Percentiles rank a stretch among this genome's conserved stretches.
Evolutionary conservation across 1,140 invertebrate genomes (phyloP).

Genomic region (Mamestra configurata): DNA sequence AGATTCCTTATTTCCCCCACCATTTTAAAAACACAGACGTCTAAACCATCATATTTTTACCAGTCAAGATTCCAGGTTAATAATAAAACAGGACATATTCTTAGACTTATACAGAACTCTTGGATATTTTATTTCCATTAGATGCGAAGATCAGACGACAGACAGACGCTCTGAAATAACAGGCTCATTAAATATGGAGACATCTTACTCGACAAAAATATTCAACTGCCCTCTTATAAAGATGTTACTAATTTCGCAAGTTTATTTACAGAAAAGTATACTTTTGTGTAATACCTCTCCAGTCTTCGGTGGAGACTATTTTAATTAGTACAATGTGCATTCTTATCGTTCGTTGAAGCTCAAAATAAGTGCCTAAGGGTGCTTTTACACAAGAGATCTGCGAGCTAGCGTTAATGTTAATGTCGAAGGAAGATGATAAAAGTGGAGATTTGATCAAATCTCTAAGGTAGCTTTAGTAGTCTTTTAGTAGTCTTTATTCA

Average conservation of each 20-base stretch:
- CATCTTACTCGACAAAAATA: slow-evolving; percentile 57
- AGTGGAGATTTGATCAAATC: too few species aligned
- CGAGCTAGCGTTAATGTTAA: too few species aligned
- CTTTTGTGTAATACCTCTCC: slow-evolving; percentile 54
- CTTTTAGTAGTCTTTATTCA: too few species aligned
- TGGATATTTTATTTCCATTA: slow-evolving; percentile 10
- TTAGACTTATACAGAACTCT: neutral
- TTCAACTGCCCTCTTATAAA: slow-evolving; percentile 58
- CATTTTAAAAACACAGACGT: neutral
- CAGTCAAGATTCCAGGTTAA: neutral
- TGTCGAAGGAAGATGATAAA: too few species aligned
- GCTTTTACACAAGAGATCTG: too few species aligned
- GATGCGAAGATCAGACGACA: slow-evolving; percentile 35
- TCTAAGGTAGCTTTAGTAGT: too few species aligned
- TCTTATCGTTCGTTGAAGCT: slow-evolving; percentile 74
- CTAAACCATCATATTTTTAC: neutral
- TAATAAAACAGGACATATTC: neutral
- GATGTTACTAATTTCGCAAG: slow-evolving; percentile 72
- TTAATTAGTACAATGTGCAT: slow-evolving; percentile 79
- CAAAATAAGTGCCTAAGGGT: slow-evolving; percentile 54
- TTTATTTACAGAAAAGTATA: slow-evolving; percentile 75
- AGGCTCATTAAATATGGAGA: slow-evolving; percentile 59
- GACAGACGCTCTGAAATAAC: slow-evolving; percentile 43
- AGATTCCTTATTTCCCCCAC: neutral
- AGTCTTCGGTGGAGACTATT: slow-evolving; percentile 64